A percentile compares a stretch with the other conserved stretches of the same genome.
These are phyloP conservation scores for Lophura swinhoii DNA, from an alignment of 2,797 vertebrate genomes.

Conservation along the genomic window DNA sequence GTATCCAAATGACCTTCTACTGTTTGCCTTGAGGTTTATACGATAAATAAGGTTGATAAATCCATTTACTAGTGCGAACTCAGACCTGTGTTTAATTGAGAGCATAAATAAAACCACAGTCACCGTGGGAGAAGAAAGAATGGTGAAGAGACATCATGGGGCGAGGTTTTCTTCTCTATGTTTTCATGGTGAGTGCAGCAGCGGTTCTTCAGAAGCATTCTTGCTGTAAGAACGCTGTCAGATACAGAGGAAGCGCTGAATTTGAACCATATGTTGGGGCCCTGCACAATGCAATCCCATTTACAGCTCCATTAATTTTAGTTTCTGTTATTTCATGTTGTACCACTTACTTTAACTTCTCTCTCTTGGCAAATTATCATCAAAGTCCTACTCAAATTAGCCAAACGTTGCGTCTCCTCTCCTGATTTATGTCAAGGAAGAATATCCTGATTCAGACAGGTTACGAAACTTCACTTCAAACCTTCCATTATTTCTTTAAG, in stretches of 20 bases:
- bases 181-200: constrained; percentile 12
- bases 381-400: constrained; percentile 23
- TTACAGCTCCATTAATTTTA: constrained; percentile 47
- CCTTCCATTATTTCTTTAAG: neutral
- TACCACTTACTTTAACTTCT: constrained; percentile 26
- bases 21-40: neutral
- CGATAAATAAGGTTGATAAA: neutral
- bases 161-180: neutral
- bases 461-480: neutral
- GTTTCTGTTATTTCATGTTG: constrained; percentile 54
- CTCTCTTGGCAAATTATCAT: constrained; percentile 21
- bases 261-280: constrained; percentile 48
- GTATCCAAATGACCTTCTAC: neutral
- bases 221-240: constrained; percentile 7
- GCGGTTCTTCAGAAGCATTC: constrained; percentile 20
- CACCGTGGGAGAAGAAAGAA: neutral
- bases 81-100: neutral
- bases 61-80: neutral
- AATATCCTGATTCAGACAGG: neutral
- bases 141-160: neutral
- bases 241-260: constrained; percentile 28
- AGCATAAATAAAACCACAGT: neutral
- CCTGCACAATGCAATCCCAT: constrained; percentile 11
- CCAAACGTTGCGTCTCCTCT: neutral
- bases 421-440: neutral